Evolutionary conservation across 2,888 invertebrate genomes (phyloP), one percentile per base, ranked within the genome.

Genomic region (Griposia aprilina): DNA sequence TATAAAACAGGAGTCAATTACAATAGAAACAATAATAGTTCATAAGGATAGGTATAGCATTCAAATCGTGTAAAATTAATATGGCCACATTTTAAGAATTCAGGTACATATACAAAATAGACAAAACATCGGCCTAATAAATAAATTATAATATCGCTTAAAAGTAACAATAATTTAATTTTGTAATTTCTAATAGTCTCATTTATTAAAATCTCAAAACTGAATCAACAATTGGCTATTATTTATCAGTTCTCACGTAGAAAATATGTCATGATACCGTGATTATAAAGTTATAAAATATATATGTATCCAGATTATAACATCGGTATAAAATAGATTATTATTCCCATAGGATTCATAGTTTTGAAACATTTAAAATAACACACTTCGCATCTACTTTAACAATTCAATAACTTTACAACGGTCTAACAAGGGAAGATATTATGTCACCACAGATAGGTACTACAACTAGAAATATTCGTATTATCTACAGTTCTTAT

Each of bases 11-110:
- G 90, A 91, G 95, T 96, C 96, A 95, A 93, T 90, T 90, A 90
- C 85, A 89, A 92, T 91, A 92, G 89, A 93, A 95, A 95, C 93
- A 92, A 92, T 92, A 90, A 92, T 90, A 92, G 91, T 91, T 93
- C 91, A 90, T 91, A 91, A 93, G 92, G 91, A 92, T 90, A 92
- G 91, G 92, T 91, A 92, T 90, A 92, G 91, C 91, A 91, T 91
- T 92, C 91, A 90, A 89, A 90, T 89, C 90, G 88, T 92, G 90
- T 93, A 94, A 93, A 94, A 95, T 92, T 95, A 96, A 94, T 96
- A 96, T 96, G 96, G 96, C 96, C 96, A 96, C 96, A 93, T 92
- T 94, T 93, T 90, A 95, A 94, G 95, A 96, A 95, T 96, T 97
- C 96, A 97, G 96, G 97, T 96, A 97, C 96, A 95, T 95, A 95